Evolutionary conservation across 2,888 invertebrate species (phyloP), one percentile per base, ranked within the genome.

Genomic region (Archips xylosteana): DNA sequence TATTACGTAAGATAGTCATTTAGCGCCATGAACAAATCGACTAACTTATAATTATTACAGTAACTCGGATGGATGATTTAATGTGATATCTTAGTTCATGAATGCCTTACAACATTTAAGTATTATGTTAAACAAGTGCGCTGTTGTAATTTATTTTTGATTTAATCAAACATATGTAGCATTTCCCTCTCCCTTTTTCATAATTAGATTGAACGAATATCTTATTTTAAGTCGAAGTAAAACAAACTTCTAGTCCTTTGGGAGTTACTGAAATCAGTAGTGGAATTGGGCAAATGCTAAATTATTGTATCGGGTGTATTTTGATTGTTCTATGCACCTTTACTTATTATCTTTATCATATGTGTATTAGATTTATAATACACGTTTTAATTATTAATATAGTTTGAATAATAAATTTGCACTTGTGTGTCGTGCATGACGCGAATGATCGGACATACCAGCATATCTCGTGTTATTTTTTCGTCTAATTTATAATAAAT

Each of bases 21-120:
- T 74, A 74, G 69, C 60, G 65, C 45, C 61, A 74, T 74, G 69
- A 74, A 74, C 69, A 74, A 74, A 72, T 64, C 51, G 49, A 69
- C 59, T 69, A 70, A 74, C 63, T 10, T 57, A 57, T 57, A 57
- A 64, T 63, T 63, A 68, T 68, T 65, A 61, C 57, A 64, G 63
- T 73, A 64, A 64, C 73, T 64, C 42, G 49, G 60, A 65, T 39
- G 49, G 51, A 65, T 69, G 63, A 57, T 69, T 73, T 69, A 49
- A 51, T 63, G 65, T 65, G 60, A 61, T 34, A 65, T 15, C 34
- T 34, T 34, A 73, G 47, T 59, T 68, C 57, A 49, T 63, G 63
- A 73, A 73, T 73, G 73, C 68, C 63, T 73, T 59, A 64, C n/a
- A 59, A 64, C 32, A 32, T 63, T 73, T 32, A 63, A 49, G 64